Percentiles rank a stretch among this genome's conserved stretches.
Conservation (phyloP, 1,140 invertebrate genomes). For the Lerema accius region DNA sequence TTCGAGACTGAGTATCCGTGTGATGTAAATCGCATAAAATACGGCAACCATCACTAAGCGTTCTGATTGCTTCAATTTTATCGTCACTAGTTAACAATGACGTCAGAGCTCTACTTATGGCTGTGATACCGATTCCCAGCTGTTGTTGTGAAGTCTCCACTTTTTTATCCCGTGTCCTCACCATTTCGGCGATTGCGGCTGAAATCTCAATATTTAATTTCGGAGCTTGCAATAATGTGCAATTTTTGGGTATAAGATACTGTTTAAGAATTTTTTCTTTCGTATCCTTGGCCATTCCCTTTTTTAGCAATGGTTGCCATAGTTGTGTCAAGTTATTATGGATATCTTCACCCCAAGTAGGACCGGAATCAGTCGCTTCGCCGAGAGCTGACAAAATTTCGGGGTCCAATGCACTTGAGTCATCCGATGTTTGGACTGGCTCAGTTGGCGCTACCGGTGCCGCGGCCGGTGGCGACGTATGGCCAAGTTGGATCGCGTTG, state of each 20-base stretch:
- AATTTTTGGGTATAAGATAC: neutral
- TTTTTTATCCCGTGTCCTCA: slow-evolving; percentile 33
- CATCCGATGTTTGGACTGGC: no score
- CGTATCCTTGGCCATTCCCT: neutral
- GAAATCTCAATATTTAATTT: no score
- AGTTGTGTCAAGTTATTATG: neutral
- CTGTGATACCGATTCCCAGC: slow-evolving; percentile 33
- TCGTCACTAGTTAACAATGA: slow-evolving; percentile 19
- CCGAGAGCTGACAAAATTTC: no score
- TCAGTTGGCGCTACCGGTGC: no score
- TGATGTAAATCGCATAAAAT: slow-evolving; percentile 37
- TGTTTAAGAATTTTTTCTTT: slow-evolving; percentile 1
- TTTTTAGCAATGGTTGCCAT: neutral
- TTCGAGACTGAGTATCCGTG: slow-evolving; percentile 26
- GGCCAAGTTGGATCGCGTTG: no score
- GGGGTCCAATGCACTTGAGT: no score
- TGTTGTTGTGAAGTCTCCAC: slow-evolving; percentile 26
- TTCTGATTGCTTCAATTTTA: slow-evolving; percentile 35
- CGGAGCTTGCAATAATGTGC: neutral
- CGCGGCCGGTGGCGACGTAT: no score
- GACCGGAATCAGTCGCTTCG: no score
- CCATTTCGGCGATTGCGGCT: slow-evolving; percentile 36
- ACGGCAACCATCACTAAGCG: slow-evolving; percentile 36
- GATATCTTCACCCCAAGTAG: neutral
- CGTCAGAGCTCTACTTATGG: slow-evolving; percentile 29